These are phyloP conservation scores for Neocrepidodera transversa DNA, from an alignment of 2,888 invertebrate species.

Conservation along the genomic window DNA sequence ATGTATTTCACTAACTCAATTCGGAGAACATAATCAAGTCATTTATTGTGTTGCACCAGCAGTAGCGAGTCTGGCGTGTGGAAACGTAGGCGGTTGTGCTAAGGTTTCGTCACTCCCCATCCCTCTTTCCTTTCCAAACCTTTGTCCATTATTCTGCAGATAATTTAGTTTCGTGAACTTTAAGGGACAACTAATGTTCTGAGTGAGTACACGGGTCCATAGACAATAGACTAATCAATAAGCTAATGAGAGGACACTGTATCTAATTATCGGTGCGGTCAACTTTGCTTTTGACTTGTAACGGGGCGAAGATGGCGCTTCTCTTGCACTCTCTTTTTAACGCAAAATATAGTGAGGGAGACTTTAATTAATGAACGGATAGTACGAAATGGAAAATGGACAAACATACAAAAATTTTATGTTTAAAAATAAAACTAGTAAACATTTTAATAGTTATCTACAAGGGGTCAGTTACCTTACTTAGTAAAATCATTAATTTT, in stretches of 20 bases:
- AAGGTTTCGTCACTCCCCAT: conserved; percentile 39
- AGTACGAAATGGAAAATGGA: no score
- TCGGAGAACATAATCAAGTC: conserved; percentile 44
- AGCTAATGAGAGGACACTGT: conserved; percentile 63
- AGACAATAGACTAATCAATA: conserved; percentile 64
- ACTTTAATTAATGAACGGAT: no score
- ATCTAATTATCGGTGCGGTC: conserved; percentile 52
- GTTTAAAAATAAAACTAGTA: no score
- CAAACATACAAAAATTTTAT: no score
- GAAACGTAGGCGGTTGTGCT: not conserved
- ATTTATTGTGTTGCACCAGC: conserved; percentile 42
- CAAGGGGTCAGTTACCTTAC: no score
- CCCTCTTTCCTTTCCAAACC: conserved; percentile 43
- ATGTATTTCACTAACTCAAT: conserved; percentile 33
- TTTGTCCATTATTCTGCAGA: conserved; percentile 57
- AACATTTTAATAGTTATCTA: no score
- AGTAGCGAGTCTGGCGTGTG: conserved; percentile 21
- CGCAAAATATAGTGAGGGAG: not conserved
- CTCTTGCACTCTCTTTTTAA: not conserved
- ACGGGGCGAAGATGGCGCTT: conserved; percentile 14
- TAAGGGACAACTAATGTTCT: conserved; percentile 52
- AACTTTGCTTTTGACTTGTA: conserved; percentile 32
- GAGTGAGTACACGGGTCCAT: conserved; percentile 43
- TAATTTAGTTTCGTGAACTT: conserved; percentile 58
- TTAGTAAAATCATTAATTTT: no score